phyloP scores from a whole-genome alignment of 2,888 invertebrate genomes.

The Brachyptera risi region DNA sequence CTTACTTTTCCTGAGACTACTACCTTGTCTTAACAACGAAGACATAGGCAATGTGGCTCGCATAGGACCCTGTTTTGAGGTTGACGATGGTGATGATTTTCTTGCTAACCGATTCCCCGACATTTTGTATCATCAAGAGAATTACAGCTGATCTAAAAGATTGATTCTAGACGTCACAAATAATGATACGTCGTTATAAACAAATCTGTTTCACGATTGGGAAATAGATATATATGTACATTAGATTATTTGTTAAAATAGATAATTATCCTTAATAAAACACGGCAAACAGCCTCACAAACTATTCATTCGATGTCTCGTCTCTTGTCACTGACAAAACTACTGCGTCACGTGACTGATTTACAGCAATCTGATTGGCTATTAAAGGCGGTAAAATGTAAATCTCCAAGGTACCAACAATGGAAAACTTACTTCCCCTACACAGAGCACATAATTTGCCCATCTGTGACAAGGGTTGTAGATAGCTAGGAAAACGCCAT shows the following conservation, averaged over 20 bases:
- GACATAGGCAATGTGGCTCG: slow-evolving; percentile 73
- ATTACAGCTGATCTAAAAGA: slow-evolving; percentile 9
- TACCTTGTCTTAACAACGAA: slow-evolving; percentile 63
- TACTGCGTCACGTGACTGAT: background rate
- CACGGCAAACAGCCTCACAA: too few species aligned
- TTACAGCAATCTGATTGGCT: background rate
- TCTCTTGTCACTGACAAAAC: background rate
- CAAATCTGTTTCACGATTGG: background rate
- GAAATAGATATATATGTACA: background rate
- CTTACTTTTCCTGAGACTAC: slow-evolving; percentile 56
- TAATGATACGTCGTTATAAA: slow-evolving; percentile 10
- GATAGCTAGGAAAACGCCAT: too few species aligned
- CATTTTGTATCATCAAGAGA: too few species aligned
- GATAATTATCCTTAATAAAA: background rate
- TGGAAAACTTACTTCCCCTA: too few species aligned
- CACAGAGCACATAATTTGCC: too few species aligned
- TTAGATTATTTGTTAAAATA: background rate
- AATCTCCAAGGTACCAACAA: too few species aligned
- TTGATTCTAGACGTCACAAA: background rate
- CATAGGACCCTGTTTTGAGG: slow-evolving; percentile 62
- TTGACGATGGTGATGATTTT: slow-evolving; percentile 63
- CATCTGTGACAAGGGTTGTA: too few species aligned
- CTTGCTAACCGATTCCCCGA: slow-evolving; percentile 54
- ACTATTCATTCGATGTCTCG: background rate
- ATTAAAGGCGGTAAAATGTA: slow-evolving; percentile 1